These are phyloP conservation scores for Ophthalmolycus amberensis DNA, from an alignment of 2,113 vertebrate species.

Conservation along the genomic window DNA sequence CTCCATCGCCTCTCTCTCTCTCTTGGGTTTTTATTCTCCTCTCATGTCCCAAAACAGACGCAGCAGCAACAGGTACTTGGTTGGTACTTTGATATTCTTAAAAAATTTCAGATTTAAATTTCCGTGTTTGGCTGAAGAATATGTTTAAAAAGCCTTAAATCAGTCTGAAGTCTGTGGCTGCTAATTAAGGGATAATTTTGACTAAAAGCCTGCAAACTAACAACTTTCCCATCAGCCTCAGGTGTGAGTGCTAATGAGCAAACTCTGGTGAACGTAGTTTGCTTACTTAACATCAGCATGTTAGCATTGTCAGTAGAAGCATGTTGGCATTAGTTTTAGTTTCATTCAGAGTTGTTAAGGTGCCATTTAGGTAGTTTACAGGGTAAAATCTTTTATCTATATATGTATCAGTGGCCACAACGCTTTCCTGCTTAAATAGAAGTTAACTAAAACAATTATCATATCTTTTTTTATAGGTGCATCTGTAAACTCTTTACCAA, in stretches of 20 bases:
- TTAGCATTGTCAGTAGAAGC: neutral
- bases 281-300: neutral
- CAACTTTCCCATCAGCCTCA: neutral
- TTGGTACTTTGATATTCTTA: neutral
- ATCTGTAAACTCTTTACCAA: neutral
- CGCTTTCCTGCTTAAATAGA: neutral
- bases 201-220: neutral
- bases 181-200: neutral
- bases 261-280: neutral
- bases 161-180: neutral
- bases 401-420: neutral
- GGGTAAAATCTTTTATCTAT: neutral
- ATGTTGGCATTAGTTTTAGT: neutral
- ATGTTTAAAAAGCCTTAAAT: neutral
- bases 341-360: neutral
- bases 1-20: slow-evolving; percentile 14
- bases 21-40: slow-evolving; percentile 17
- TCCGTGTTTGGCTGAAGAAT: neutral
- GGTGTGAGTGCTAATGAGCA: neutral
- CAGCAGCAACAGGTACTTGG: slow-evolving; percentile 32
- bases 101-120: neutral
- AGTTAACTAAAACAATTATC: neutral
- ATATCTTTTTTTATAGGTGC: neutral
- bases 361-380: neutral
- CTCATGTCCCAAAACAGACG: slow-evolving; percentile 61